A percentile compares a stretch with the other conserved stretches of the same genome.
These are phyloP conservation scores for Phragmatobia fuliginosa DNA, from an alignment of 2,888 invertebrate genomes.

Conservation along the genomic window DNA sequence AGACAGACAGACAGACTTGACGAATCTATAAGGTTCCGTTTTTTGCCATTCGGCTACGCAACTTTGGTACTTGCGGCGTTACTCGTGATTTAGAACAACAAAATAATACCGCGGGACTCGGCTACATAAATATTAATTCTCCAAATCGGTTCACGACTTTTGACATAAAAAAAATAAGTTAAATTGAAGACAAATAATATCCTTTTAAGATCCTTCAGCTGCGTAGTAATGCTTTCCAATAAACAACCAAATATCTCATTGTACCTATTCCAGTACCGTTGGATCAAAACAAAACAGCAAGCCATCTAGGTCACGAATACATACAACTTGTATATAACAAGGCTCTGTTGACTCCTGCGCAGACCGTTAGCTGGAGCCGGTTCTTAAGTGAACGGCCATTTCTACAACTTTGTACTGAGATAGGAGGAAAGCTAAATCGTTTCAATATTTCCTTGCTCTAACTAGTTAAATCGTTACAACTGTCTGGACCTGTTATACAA, in stretches of 20 bases:
- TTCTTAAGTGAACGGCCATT: conserved; percentile 36
- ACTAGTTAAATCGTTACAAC: not conserved
- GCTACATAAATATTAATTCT: no score
- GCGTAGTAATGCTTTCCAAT: not conserved
- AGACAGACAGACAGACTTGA: no score
- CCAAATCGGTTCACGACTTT: no score
- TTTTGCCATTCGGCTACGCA: no score
- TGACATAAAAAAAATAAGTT: no score
- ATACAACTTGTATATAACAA: conserved; percentile 45
- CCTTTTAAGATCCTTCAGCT: no score
- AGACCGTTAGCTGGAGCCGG: conserved; percentile 46
- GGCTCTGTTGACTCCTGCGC: conserved; percentile 46
- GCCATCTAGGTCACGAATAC: conserved; percentile 40
- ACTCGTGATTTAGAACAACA: no score
- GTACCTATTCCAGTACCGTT: conserved; percentile 13
- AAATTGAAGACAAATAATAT: no score
- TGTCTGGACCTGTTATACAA: not conserved
- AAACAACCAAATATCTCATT: not conserved
- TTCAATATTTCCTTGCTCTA: not conserved
- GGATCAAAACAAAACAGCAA: conserved; percentile 13
- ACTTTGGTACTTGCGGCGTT: no score
- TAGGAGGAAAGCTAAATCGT: not conserved
- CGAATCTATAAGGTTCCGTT: no score
- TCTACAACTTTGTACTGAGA: conserved; percentile 27
- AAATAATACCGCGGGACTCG: no score